Base-by-base conservation (phyloP, 2,797 vertebrate species). In the Monodelphis domestica region DNA sequence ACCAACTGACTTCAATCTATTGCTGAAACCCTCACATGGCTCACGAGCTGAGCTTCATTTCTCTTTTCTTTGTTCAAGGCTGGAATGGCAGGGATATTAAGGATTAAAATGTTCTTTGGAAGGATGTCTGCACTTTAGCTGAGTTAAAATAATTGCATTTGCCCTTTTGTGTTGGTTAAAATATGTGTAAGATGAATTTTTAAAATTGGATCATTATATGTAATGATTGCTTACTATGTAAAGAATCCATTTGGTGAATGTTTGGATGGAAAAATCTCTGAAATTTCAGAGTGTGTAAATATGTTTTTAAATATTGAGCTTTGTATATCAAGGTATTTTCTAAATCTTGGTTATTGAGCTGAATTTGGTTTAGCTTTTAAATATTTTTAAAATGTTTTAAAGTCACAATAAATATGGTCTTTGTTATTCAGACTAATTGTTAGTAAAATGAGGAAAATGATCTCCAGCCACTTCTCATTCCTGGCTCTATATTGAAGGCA, bases 151-250 rank as follows among this genome's bases (percentile, higher is more conserved):
- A 14, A 15, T 52, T 50, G 53, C 29, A 90, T 94, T 90, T 63
- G 53, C 89, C 45, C 89, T 52, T 92, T 53, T 53, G 6, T 84
- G 6, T 93, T 50, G 38, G 54, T 95, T 93, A 90, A 92, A 90
- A 53, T 92, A 87, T 29, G 56, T 56, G 14, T 56, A 38, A 70
- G 63, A 33, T 51, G 57, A 9, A 56, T 87, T 93, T 63, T 89
- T 55, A 51, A 30, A 89, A 55, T 29, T 89, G 57, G 0, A 53
- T 90, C 54, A 90, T 91, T 92, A 29, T 56, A 53, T 92, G 9
- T 56, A 45, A 90, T 59, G 29, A 84, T 21, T 53, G 10, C 29
- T 91, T 59, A 87, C 12, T 91, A 54, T 56, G 78, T 88, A 91
- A 54, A 53, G 57, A 59, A 50, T 30, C 38, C 3, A 54, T 55